A percentile compares a stretch with the other conserved stretches of the same genome.
These are phyloP conservation scores for Conus canariensis DNA, from an alignment of 2,888 invertebrate genomes.

Conservation along the genomic window DNA sequence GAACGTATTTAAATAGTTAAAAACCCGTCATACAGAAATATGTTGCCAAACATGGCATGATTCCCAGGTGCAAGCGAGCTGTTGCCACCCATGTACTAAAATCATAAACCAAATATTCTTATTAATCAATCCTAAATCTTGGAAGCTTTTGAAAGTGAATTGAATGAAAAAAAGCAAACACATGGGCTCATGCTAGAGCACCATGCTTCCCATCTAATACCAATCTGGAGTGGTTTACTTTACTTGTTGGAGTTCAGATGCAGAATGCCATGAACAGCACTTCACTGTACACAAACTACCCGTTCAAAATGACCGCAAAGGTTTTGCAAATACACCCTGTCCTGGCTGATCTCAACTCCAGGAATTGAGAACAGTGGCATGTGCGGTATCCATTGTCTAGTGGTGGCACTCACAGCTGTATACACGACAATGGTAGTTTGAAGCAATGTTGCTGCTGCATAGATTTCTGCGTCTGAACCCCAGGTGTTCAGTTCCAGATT, in stretches of 20 bases:
- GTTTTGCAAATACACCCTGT: not conserved
- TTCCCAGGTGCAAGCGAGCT: too few species aligned
- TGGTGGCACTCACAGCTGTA: not conserved
- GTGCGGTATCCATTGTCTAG: not conserved
- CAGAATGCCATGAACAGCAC: not conserved
- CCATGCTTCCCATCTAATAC: too few species aligned
- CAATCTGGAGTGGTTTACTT: too few species aligned
- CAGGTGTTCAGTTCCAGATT: not conserved
- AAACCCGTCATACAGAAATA: too few species aligned
- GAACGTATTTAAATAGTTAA: too few species aligned
- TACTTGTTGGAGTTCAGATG: not conserved
- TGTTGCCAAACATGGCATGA: too few species aligned
- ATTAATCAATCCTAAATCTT: too few species aligned
- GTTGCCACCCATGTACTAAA: too few species aligned
- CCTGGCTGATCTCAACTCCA: not conserved
- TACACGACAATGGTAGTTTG: not conserved
- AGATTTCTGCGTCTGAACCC: conserved; percentile 1
- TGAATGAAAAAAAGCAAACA: too few species aligned
- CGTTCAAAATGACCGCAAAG: conserved; percentile 6
- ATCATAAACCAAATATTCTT: too few species aligned
- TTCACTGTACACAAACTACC: not conserved
- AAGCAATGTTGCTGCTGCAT: not conserved
- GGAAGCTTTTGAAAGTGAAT: too few species aligned
- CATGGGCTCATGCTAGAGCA: too few species aligned
- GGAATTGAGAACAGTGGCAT: conserved; percentile 10